Evolutionary conservation across 2,888 invertebrate species (phyloP), one percentile per base, ranked within the genome.

Genomic region (Lathronympha strigana): DNA sequence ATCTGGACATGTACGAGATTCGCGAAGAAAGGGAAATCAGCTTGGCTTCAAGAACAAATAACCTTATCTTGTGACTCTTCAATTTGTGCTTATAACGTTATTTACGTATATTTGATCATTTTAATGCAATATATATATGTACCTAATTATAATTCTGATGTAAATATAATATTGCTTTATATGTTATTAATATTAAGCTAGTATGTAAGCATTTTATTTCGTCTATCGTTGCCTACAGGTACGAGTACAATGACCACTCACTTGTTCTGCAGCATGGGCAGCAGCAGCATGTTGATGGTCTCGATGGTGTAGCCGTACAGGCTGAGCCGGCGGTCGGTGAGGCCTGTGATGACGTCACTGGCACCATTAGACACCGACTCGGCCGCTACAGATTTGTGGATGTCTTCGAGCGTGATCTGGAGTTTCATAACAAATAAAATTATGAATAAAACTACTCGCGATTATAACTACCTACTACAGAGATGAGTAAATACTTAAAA

Each of bases 191-290:
- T n/a, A n/a, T n/a, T n/a, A n/a, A n/a, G n/a, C n/a, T n/a, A n/a
- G n/a, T n/a, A n/a, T n/a, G n/a, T n/a, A n/a, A n/a, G n/a, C n/a
- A n/a, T n/a, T n/a, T n/a, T n/a, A n/a, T n/a, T n/a, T n/a, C n/a
- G n/a, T n/a, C n/a, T n/a, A n/a, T n/a, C n/a, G n/a, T n/a, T n/a
- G n/a, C n/a, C n/a, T n/a, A n/a, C n/a, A n/a, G n/a, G n/a, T 3
- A 8, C 28, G 8, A 3, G 8, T 8, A 28, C 28, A 28, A 13
- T 33, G 33, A 28, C 9, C 5, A 87, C 94, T 89, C 84, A 98
- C 98, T 97, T 97, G 78, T 97, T 97, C 80, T 96, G 95, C 73
- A 99, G 95, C 99, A 99, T 99, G 0, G 99, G 99, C 62, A 99
- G 87, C 38, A 99, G 92, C 19, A 99, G 93, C 94, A 99, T 94